Evolutionary conservation across 2,797 vertebrate species (phyloP).

Genomic region (Neomorphus geoffroyi): DNA sequence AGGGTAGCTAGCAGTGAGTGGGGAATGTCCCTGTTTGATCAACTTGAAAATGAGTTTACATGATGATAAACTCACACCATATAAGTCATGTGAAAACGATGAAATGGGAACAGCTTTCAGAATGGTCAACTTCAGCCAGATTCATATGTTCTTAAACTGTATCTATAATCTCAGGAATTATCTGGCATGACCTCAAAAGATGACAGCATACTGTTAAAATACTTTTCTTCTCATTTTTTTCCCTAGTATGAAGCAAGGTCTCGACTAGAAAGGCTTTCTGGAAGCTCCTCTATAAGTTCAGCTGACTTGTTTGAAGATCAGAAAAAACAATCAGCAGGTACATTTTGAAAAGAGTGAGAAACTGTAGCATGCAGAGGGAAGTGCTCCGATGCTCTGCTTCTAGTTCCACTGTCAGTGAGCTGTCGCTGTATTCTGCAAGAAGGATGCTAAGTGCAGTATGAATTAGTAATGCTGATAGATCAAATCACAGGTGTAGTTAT

Average conservation of each 20-base stretch:
- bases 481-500: background rate
- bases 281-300: constrained; percentile 90
- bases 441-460: background rate
- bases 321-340: constrained; percentile 85
- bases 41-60: background rate
- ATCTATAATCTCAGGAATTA: background rate
- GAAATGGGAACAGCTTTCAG: background rate
- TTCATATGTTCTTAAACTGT: background rate
- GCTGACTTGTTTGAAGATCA: constrained; percentile 93
- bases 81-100: background rate
- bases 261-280: constrained; percentile 87
- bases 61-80: background rate
- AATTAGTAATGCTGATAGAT: background rate
- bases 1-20: background rate
- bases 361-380: background rate
- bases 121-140: background rate
- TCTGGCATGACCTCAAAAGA: background rate
- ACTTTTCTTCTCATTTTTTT: background rate
- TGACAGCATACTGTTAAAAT: background rate
- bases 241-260: constrained; percentile 89
- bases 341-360: background rate
- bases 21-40: background rate
- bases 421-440: background rate
- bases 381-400: background rate
- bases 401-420: background rate